Evolutionary conservation across 2,113 vertebrate species (phyloP), one percentile per base, ranked within the genome.

Genomic region (Emydura subglobosa): DNA sequence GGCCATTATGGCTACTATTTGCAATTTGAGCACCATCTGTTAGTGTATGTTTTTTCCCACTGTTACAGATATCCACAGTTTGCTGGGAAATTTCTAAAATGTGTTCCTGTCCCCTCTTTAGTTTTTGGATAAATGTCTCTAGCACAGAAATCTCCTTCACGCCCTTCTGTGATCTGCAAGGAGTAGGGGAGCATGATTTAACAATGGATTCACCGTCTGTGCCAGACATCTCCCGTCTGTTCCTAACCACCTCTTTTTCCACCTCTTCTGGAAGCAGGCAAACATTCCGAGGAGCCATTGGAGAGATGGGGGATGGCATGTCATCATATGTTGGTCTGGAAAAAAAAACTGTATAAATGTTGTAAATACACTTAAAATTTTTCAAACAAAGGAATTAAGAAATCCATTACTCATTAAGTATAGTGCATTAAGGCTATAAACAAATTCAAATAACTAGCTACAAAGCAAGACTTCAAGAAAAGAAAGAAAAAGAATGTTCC

Each of bases 311-410:
- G 42, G 94, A 94, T 14, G 98, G 98, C 10, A 99, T 98, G 95
- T 99, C 99, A 57, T 98, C 98, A 61, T 99, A 98, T 24, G 98
- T 96, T 51, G 99, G 98, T 93, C 99, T 99, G 55, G n/a, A 11
- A 31, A 72, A 86, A 87, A 34, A 57, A 72, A 76, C 2, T 53
- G 89, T 80, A 87, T 91, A 94, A 91, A 95, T 89, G 91, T 27
- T 86, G n/a, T 61, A 95, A 85, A 91, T 57, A 74, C 2, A 5
- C 31, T 95, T 94, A 34, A 74, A 65, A 78, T 74, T 91, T 87
- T 74, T 84, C 34, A 51, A 91, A 57, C 51, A 79, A 76, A 42
- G 81, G 61, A 39, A 78, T 76, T 42, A 25, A 47, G 74, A 78
- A 25, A 47, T 19, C 11, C 42, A 14, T 47, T 57, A 82, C n/a